A percentile compares a stretch with the other conserved stretches of the same genome.
Evolutionary conservation across 2,113 vertebrate species (phyloP).

Genomic region (Chionodraco myersi): DNA sequence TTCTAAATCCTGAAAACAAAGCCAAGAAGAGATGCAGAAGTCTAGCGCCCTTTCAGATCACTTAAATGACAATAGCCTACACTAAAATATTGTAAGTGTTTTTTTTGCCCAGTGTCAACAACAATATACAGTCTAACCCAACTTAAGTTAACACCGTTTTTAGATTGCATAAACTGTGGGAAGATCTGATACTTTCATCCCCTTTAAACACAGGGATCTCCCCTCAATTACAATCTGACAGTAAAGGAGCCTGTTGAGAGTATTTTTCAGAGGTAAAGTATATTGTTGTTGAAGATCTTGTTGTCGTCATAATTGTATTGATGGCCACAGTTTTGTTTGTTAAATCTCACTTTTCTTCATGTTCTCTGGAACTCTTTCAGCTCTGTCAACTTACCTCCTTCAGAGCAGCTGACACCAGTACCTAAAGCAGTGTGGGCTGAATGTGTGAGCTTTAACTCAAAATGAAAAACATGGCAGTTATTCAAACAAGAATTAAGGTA

Average conservation of each 20-base stretch:
- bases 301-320: too few species aligned
- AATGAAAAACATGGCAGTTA: conserved; percentile 20
- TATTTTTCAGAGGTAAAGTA: neutral
- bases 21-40: too few species aligned
- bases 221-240: neutral
- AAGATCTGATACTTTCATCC: neutral
- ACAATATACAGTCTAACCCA: too few species aligned
- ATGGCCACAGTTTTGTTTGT: conserved; percentile 6
- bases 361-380: conserved; percentile 6
- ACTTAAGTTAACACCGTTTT: neutral
- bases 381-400: conserved; percentile 34
- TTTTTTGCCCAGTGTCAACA: too few species aligned
- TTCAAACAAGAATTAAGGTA: conserved; percentile 22
- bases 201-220: neutral
- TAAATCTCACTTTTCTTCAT: conserved; percentile 12
- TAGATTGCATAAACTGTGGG: neutral
- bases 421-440: conserved; percentile 50
- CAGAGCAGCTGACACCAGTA: conserved; percentile 45
- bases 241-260: neutral
- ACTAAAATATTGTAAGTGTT: too few species aligned
- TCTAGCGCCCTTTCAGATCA: too few species aligned
- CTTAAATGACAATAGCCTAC: too few species aligned
- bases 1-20: too few species aligned
- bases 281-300: neutral
- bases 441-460: conserved; percentile 40